Evolutionary conservation across 1,140 invertebrate species (phyloP), one percentile per base, ranked within the genome.

Genomic region (Lepidurus apus): DNA sequence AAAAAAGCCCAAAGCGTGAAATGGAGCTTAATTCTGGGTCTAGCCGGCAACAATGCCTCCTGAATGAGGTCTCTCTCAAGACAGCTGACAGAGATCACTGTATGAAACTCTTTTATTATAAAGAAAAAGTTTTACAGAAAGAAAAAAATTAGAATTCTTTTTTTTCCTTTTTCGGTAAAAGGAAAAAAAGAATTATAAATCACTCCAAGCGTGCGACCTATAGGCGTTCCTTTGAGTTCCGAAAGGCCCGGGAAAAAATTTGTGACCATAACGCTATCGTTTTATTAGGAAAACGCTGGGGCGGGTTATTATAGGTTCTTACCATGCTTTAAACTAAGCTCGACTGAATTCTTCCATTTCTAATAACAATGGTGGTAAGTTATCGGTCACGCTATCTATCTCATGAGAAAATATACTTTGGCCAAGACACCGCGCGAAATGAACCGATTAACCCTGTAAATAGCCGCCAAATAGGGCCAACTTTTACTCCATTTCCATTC

Each of bases 291-390:
- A 65, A 65, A 65, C 53, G 53, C 53, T 65, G 21, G n/a, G 53
- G 53, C 53, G 53, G 53, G 8, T 65, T 65, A 65, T 65, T 65
- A 65, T 65, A 65, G 53, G 53, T 7, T 34, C 34, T 65, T 65
- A n/a, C 8, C 53, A 21, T 65, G 53, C 17, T 65, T 65, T 65
- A 65, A 65, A 65, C 53, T 65, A 65, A 65, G 21, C 53, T 65
- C 8, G 6, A 65, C 17, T 65, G 53, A 21, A 65, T 65, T 65
- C n/a, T 65, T 21, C 53, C 53, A 65, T 65, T 65, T 65, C 53
- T 65, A 65, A 65, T 65, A 65, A 65, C 53, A 65, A 65, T 65
- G 53, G 53, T 65, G 21, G n/a, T 65, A 65, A 65, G 53, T 65
- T 65, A 65, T 65, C 53, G 53, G 53, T 65, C 53, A 65, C 53